A percentile compares a stretch with the other conserved stretches of the same genome.
These are phyloP conservation scores for Phymastichus coffea DNA, from an alignment of 1,140 invertebrate species.

Conservation along the genomic window DNA sequence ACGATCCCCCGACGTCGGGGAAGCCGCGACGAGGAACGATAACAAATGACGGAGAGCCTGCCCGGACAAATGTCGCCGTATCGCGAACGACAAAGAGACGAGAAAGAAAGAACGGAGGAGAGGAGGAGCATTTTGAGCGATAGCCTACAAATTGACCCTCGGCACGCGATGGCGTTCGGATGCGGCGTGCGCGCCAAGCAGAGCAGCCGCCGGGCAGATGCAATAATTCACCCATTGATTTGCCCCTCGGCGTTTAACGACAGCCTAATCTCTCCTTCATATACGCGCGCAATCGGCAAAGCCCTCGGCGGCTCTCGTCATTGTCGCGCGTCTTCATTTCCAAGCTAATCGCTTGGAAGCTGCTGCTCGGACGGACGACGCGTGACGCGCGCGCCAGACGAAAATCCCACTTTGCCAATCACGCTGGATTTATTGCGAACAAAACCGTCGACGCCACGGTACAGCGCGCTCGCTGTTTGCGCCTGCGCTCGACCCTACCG, in stretches of 20 bases:
- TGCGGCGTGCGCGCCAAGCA: neutral
- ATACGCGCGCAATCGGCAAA: neutral
- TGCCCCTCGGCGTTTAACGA: slow-evolving; percentile 1
- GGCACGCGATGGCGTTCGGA: neutral
- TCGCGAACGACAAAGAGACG: too few species aligned
- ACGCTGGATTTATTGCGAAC: slow-evolving; percentile 11
- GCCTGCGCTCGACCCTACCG: too few species aligned
- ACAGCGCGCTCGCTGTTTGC: too few species aligned
- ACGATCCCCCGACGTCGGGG: too few species aligned
- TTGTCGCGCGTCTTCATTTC: neutral
- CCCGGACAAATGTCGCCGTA: too few species aligned
- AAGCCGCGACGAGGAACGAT: too few species aligned
- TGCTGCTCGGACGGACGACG: too few species aligned
- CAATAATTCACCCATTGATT: slow-evolving; percentile 7
- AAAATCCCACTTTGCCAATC: slow-evolving; percentile 1
- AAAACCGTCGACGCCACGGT: too few species aligned
- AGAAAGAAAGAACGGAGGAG: too few species aligned
- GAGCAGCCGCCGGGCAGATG: slow-evolving; percentile 6
- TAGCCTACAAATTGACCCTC: neutral
- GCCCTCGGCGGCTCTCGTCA: neutral
- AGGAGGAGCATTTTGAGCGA: too few species aligned
- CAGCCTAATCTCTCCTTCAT: neutral
- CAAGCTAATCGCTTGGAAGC: slow-evolving; percentile 6
- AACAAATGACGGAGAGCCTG: too few species aligned
- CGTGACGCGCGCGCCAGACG: neutral